Conservation (phyloP, 2,113 vertebrate genomes). For the Paraplagusia blochii region DNA sequence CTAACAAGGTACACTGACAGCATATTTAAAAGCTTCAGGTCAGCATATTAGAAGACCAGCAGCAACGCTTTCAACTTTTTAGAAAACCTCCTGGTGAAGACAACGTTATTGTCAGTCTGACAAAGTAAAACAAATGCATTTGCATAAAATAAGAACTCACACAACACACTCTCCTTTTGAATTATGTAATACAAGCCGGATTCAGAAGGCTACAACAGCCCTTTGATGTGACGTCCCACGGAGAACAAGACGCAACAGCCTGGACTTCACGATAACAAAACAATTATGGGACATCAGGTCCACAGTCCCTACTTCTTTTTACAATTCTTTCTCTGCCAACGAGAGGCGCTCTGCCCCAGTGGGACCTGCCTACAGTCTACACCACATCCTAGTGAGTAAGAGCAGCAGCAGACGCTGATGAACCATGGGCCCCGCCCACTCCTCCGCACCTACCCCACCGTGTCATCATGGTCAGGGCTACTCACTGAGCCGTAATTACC, state of each 20-base stretch:
- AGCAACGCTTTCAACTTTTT: background rate
- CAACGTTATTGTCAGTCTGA: constrained; percentile 1
- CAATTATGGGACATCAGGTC: constrained; percentile 40
- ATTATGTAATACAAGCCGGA: constrained; percentile 16
- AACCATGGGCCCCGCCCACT: constrained; percentile 35
- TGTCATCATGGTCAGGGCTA: constrained; percentile 54
- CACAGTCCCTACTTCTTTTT: constrained; percentile 28
- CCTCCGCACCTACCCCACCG: constrained; percentile 43
- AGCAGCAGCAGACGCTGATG: constrained; percentile 59
- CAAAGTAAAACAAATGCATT: constrained; percentile 11
- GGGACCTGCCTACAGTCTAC: constrained; percentile 55
- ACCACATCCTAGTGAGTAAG: constrained; percentile 74
- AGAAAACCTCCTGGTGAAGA: background rate
- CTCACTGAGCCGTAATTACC: constrained; percentile 62
- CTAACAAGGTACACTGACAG: too few species aligned
- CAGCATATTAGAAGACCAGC: too few species aligned
- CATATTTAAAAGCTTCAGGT: too few species aligned
- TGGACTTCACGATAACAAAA: constrained; percentile 50
- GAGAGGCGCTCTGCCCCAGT: constrained; percentile 29
- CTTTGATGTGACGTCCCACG: constrained; percentile 47
- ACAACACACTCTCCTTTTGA: constrained; percentile 1
- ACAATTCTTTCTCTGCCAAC: constrained; percentile 45
- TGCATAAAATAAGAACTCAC: constrained; percentile 19
- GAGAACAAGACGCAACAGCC: constrained; percentile 42
- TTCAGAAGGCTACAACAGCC: constrained; percentile 19